A percentile compares a stretch with the other conserved stretches of the same genome.
These are phyloP conservation scores for Pseudorhombus dupliciocellatus DNA, from an alignment of 2,113 vertebrate genomes.

Conservation along the genomic window DNA sequence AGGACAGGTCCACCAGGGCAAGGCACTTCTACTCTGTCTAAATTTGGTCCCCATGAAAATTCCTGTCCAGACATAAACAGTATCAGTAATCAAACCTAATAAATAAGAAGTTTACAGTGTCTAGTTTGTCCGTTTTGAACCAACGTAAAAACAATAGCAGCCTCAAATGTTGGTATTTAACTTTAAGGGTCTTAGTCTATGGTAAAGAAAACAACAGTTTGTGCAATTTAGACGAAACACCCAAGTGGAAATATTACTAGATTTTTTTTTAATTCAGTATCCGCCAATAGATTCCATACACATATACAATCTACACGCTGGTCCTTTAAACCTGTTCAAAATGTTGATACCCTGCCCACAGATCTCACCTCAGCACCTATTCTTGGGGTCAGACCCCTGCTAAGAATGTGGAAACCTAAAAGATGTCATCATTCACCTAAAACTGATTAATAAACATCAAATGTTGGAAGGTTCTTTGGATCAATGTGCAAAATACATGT, in stretches of 20 bases:
- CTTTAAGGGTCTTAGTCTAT: too few relatives aligned
- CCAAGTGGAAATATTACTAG: too few relatives aligned
- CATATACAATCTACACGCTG: too few relatives aligned
- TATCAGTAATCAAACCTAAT: constrained; percentile 9
- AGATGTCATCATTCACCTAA: not conserved
- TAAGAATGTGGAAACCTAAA: not conserved
- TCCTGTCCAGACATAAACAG: constrained; percentile 67
- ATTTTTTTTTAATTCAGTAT: too few relatives aligned
- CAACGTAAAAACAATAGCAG: too few relatives aligned
- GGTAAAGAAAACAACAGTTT: too few relatives aligned
- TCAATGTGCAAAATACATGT: not conserved
- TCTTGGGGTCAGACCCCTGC: not conserved
- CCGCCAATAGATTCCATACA: too few relatives aligned
- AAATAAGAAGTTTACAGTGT: too few relatives aligned
- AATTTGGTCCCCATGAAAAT: constrained; percentile 71
- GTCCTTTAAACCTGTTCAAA: too few relatives aligned
- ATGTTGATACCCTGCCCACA: not conserved
- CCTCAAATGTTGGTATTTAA: too few relatives aligned
- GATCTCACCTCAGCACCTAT: not conserved
- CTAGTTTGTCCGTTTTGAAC: too few relatives aligned
- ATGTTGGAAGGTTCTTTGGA: not conserved
- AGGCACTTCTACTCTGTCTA: constrained; percentile 43
- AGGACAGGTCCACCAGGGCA: constrained; percentile 61
- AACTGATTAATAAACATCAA: not conserved
- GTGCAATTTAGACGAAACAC: too few relatives aligned